Percentiles rank a stretch among this genome's conserved stretches.
Evolutionary conservation across 2,797 vertebrate species (phyloP).

Genomic region (Botia almorhae): DNA sequence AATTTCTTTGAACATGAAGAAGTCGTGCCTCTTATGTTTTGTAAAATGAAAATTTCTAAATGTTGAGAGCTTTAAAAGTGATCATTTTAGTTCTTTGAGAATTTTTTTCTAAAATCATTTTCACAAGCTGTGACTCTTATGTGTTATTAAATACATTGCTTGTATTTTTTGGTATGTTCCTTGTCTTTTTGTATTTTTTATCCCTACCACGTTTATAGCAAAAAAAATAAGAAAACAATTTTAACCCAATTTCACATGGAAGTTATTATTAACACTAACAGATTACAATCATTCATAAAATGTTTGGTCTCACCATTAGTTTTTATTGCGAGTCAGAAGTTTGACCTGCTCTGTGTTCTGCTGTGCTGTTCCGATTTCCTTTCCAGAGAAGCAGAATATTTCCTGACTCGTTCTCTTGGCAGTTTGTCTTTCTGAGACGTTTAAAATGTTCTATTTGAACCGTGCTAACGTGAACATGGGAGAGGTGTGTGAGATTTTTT

Average conservation of each 20-base stretch:
- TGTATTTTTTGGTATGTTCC: not conserved
- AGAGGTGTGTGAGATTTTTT: slow-evolving; percentile 12
- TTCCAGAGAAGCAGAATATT: too few species aligned
- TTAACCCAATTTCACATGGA: not conserved
- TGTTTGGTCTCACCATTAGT: too few species aligned
- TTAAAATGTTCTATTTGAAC: slow-evolving; percentile 9
- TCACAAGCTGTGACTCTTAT: slow-evolving; percentile 27
- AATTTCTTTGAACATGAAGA: not conserved
- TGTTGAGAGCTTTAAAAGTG: not conserved
- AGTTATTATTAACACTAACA: not conserved
- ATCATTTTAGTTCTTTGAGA: not conserved
- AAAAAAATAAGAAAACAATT: not conserved
- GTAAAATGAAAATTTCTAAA: too few species aligned
- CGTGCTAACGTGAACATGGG: slow-evolving; percentile 20
- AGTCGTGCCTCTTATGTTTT: not conserved
- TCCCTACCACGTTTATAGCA: not conserved
- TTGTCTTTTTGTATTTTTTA: not conserved
- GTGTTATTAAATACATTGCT: slow-evolving; percentile 57
- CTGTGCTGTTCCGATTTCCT: too few species aligned
- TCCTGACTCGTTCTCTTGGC: too few species aligned
- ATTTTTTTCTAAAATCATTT: slow-evolving; percentile 26
- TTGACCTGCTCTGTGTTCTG: not conserved
- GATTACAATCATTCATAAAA: too few species aligned
- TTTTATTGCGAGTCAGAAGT: not conserved
- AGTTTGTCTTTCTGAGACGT: too few species aligned